phyloP scores from a whole-genome alignment of 2,888 invertebrate genomes.

The Fragum fragum region DNA sequence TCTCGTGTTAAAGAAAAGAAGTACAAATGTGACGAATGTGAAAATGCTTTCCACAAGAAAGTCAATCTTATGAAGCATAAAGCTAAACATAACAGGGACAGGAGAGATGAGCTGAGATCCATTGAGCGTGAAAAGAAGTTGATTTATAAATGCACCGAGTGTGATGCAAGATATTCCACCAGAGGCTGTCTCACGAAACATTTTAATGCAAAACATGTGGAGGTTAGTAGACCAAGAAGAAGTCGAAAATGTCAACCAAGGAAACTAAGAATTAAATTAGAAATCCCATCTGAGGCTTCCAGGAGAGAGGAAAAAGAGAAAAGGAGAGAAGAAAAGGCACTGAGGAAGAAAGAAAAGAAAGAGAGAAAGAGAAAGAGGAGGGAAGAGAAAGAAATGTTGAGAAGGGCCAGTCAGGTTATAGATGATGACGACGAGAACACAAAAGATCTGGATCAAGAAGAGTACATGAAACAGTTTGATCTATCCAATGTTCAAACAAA shows the following conservation, averaged over 20 bases:
- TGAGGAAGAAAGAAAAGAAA: slow-evolving; percentile 9
- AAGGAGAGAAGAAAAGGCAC: not conserved
- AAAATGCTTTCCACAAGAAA: slow-evolving; percentile 18
- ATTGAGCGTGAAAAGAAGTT: not conserved
- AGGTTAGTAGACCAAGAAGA: slow-evolving; percentile 5
- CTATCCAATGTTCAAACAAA: not conserved
- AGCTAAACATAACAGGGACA: not conserved
- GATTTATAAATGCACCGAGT: not conserved
- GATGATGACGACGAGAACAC: slow-evolving; percentile 3
- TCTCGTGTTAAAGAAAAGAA: slow-evolving; percentile 12
- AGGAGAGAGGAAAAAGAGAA: slow-evolving; percentile 12
- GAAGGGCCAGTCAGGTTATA: not conserved
- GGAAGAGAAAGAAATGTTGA: not conserved
- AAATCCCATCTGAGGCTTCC: not conserved
- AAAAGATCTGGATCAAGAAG: slow-evolving; percentile 12
- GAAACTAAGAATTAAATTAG: slow-evolving; percentile 9
- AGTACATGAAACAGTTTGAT: slow-evolving; percentile 29
- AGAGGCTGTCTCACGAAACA: slow-evolving; percentile 21
- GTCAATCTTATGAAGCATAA: slow-evolving; percentile 9
- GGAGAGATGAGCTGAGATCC: not conserved
- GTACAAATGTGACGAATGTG: slow-evolving; percentile 30
- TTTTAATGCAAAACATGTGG: slow-evolving; percentile 18
- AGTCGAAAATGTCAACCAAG: slow-evolving; percentile 11
- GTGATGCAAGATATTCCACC: slow-evolving; percentile 10
- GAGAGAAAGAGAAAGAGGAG: slow-evolving; percentile 5